A percentile compares a stretch with the other conserved stretches of the same genome.
phyloP scores from a whole-genome alignment of 2,888 invertebrate genomes.

The Allolobophora icterica region DNA sequence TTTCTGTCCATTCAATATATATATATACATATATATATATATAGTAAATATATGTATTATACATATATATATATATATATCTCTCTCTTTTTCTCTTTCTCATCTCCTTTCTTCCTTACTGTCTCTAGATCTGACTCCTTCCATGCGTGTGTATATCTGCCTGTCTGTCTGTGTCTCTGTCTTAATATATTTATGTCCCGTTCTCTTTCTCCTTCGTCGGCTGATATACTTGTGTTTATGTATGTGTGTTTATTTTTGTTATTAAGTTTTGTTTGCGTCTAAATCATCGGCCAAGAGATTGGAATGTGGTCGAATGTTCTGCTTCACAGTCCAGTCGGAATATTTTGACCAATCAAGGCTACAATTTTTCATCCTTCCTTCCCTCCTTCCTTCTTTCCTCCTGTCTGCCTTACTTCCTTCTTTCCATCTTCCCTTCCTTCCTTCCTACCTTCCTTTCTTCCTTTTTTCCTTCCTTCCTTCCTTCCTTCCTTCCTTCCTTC shows the following conservation, averaged over 20 bases:
- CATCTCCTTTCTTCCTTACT: neutral
- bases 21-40: too few species aligned
- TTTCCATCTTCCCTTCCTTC: neutral
- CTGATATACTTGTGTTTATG: neutral
- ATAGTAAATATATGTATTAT: too few species aligned
- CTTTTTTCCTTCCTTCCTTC: neutral
- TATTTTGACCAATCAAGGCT: neutral
- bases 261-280: neutral
- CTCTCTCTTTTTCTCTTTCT: neutral
- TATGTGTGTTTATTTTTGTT: neutral
- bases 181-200: too few species aligned
- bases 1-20: neutral
- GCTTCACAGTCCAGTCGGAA: neutral
- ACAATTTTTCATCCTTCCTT: neutral
- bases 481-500: too few species aligned
- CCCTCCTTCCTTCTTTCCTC: neutral
- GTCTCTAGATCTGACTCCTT: neutral
- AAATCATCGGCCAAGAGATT: too few species aligned
- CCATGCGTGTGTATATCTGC: neutral
- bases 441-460: neutral
- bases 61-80: too few species aligned
- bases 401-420: too few species aligned
- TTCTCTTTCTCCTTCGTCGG: neutral
- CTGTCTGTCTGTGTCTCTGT: neutral
- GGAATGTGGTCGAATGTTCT: neutral